phyloP scores from a whole-genome alignment of 2,888 invertebrate genomes.

The Scrobipalpa costella region DNA sequence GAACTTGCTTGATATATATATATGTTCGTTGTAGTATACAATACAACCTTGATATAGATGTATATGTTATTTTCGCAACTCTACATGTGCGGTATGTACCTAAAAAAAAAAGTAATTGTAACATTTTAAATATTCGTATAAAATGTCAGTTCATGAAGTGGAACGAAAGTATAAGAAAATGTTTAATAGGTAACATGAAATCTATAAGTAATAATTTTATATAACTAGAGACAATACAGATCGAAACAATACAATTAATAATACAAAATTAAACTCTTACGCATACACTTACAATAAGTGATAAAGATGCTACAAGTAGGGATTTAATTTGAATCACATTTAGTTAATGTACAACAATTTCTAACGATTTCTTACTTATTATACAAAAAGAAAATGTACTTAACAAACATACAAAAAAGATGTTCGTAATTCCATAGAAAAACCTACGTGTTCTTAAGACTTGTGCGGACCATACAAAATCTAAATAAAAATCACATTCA shows the following conservation, averaged over 20 bases:
- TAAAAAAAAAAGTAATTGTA: too few relatives aligned
- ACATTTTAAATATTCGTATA: neutral
- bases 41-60: too few relatives aligned
- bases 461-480: slow-evolving; percentile 26
- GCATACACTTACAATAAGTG: slow-evolving; percentile 50
- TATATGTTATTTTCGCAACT: too few relatives aligned
- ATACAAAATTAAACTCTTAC: slow-evolving; percentile 30
- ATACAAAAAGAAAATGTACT: slow-evolving; percentile 14
- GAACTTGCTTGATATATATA: too few relatives aligned
- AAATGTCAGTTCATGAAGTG: neutral
- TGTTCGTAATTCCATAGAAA: neutral
- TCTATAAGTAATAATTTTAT: neutral
- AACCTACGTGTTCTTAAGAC: slow-evolving; percentile 21
- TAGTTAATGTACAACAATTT: slow-evolving; percentile 22
- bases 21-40: too few relatives aligned
- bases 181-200: neutral
- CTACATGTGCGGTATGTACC: too few relatives aligned
- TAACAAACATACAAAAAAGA: slow-evolving; percentile 10
- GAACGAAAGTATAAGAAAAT: neutral
- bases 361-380: slow-evolving; percentile 35
- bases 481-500: slow-evolving; percentile 32
- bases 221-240: neutral
- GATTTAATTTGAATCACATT: slow-evolving; percentile 58
- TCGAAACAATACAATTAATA: neutral
- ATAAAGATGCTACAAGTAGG: slow-evolving; percentile 38